A percentile compares a stretch with the other conserved stretches of the same genome.
These are phyloP conservation scores for Brachionus asplanchnoidis DNA, from an alignment of 1,140 invertebrate genomes.

Conservation along the genomic window DNA sequence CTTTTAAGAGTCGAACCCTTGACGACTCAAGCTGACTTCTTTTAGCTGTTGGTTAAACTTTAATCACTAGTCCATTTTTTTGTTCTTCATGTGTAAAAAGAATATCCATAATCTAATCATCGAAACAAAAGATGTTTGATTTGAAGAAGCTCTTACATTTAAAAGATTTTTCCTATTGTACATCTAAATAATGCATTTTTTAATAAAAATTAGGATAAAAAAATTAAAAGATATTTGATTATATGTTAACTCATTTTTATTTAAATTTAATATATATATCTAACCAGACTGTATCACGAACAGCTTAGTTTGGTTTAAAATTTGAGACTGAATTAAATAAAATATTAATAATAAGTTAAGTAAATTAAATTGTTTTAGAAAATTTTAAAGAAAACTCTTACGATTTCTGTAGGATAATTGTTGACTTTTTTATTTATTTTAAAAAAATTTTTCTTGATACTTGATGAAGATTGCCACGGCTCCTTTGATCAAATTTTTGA, in stretches of 20 bases:
- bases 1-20: background rate
- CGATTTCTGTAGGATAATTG: background rate
- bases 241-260: background rate
- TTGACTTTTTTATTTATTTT: background rate
- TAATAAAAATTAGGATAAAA: background rate
- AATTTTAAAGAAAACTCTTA: background rate
- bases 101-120: background rate
- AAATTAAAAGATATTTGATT: background rate
- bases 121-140: background rate
- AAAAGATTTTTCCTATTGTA: background rate
- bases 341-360: background rate
- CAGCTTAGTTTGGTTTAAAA: background rate
- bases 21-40: background rate
- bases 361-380: background rate
- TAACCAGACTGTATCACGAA: background rate
- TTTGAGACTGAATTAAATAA: background rate
- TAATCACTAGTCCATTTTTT: background rate
- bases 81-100: background rate
- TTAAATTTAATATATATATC: background rate
- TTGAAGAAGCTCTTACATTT: background rate
- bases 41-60: background rate
- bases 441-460: background rate
- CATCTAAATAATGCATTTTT: background rate
- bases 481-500: background rate
- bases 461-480: background rate